Base-by-base conservation (phyloP, 1,140 invertebrate species). In the Heliconius congener region DNA sequence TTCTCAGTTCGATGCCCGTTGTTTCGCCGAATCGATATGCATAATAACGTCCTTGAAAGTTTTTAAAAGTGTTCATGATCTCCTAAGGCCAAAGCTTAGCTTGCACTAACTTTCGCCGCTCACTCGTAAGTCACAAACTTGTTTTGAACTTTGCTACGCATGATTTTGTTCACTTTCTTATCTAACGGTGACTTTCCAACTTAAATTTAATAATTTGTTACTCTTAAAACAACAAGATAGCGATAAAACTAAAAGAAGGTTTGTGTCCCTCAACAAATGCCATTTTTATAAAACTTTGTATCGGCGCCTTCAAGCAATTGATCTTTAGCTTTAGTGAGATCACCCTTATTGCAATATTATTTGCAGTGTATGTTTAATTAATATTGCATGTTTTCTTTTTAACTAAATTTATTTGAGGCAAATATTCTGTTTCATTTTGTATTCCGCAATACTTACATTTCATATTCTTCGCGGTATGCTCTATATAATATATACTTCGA, bases 1-100 rank as follows among this genome's bases (percentile, higher is more conserved):
- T 93, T 84, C 86, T 88, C 90, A 86, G 93, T 94, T 94, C 93
- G 93, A 94, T 94, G 93, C 87, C 93, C 93, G 93, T 90, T 86
- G 85, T 79, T 92, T 92, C 89, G 87, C 86, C 88, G 91, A 93
- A 93, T 91, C 93, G 86, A 92, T 94, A 93, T 94, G 90, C 90
- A 94, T 90, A 92, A 91, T 89, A 85, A 78, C 87, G 88, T 89
- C 89, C 90, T 90, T 90, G 88, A 85, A 88, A 80, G 81, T 89
- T 86, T 70, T 79, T 75, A 82, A 81, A 88, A 80, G 83, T 87
- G 88, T 83, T 82, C 80, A 83, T 85, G 84, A 83, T 87, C 84
- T 74, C 74, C 72, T 83, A 83, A 79, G 79, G 84, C 82, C 83
- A 81, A 83, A 79, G 74, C 83, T 86, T 74, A 76, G 74, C 76